Conservation (phyloP, 2,113 vertebrate species). For the Agapornis roseicollis region DNA sequence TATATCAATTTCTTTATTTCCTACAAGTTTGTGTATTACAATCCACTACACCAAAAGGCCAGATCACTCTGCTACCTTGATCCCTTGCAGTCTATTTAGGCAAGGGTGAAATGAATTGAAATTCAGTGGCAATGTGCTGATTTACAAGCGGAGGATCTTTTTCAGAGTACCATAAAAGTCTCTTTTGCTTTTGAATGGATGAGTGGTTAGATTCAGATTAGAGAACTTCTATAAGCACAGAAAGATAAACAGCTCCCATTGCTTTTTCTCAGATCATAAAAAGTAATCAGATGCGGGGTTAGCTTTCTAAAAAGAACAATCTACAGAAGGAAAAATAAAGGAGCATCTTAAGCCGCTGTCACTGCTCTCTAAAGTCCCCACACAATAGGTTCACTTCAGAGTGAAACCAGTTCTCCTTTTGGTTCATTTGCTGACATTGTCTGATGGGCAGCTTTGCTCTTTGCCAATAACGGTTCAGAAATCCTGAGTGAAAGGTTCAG, state of each 20-base stretch:
- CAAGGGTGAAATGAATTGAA: constrained; percentile 50
- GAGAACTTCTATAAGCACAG: constrained; percentile 30
- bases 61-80: constrained; percentile 1
- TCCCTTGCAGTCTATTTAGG: background rate
- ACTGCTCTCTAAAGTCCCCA: background rate
- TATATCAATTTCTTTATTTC: constrained; percentile 12
- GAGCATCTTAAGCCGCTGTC: constrained; percentile 38
- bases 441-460: constrained; percentile 45
- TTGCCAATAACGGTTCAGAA: constrained; percentile 26
- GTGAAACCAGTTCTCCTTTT: constrained; percentile 37
- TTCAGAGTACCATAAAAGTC: background rate
- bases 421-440: constrained; percentile 62
- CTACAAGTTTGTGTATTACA: background rate
- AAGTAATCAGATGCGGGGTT: constrained; percentile 17
- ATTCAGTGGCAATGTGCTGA: background rate
- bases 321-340: constrained; percentile 42
- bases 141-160: constrained; percentile 10
- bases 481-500: constrained; percentile 43
- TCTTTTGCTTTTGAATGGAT: constrained; percentile 26
- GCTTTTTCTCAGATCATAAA: constrained; percentile 50
- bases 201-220: constrained; percentile 37
- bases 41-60: background rate
- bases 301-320: background rate
- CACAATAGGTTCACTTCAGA: constrained; percentile 50
- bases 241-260: constrained; percentile 36